phyloP scores from a whole-genome alignment of 2,113 vertebrate genomes.

The Butorides virescens region DNA sequence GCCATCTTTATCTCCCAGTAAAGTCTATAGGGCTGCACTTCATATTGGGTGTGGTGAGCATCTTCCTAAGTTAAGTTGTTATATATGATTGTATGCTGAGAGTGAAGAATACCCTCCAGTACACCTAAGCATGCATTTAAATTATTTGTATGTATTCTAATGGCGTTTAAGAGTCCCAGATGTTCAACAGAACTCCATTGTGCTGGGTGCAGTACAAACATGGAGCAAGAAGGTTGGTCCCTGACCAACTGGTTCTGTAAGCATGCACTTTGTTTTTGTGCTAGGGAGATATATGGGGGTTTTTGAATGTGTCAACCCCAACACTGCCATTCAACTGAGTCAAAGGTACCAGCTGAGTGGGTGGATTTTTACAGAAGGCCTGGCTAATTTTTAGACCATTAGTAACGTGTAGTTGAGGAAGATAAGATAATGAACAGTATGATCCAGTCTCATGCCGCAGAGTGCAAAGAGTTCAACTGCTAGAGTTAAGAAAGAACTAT shows the following conservation, averaged over 20 bases:
- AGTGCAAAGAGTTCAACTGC: conserved; percentile 49
- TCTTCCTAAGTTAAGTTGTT: not conserved
- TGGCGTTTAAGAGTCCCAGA: not conserved
- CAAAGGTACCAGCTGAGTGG: conserved; percentile 48
- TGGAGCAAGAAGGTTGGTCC: not conserved
- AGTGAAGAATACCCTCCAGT: not conserved
- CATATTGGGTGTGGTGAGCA: not conserved
- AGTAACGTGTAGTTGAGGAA: conserved; percentile 32
- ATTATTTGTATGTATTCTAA: not conserved
- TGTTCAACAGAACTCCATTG: not conserved
- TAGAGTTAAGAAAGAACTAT: conserved; percentile 33
- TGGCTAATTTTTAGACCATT: conserved; percentile 68
- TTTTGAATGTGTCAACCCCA: conserved; percentile 35
- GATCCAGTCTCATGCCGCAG: conserved; percentile 21
- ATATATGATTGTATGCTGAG: not conserved
- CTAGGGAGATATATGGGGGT: not conserved
- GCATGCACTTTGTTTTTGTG: not conserved
- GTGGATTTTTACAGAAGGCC: conserved; percentile 51
- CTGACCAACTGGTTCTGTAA: conserved; percentile 17
- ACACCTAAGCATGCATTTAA: not conserved
- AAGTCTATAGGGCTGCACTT: not conserved
- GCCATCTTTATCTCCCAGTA: not conserved
- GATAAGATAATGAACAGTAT: conserved; percentile 50
- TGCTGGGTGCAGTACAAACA: not conserved
- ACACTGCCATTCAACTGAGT: conserved; percentile 36